Base-by-base conservation (phyloP, 2,888 invertebrate species). In the Brenthis hecate region DNA sequence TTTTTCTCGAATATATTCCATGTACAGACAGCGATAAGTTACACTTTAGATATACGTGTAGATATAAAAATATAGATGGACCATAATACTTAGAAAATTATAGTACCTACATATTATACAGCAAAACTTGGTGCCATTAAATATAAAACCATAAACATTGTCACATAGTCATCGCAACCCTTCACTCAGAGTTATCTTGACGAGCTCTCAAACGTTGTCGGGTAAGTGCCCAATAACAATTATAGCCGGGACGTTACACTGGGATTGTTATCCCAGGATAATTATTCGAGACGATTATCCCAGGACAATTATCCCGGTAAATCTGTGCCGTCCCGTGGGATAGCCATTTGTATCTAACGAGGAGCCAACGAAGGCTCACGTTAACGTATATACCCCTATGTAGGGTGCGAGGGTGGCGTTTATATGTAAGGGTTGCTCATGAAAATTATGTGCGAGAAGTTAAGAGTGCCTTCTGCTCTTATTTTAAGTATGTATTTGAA, bases 331-430 rank as follows among this genome's bases (percentile, higher is more conserved):
- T 70, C 72, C 73, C 72, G 64, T 69, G 73, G 70, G 70, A 62
- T 66, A 60, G 64, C 73, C 65, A 71, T 73, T 73, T 70, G 69
- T 70, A 80, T 78, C 85, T 88, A 86, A 88, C 89, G 89, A 87
- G 83, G 83, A 86, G 87, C 78, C 81, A 86, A 84, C 81, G 78
- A 73, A 74, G 73, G 75, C 68, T 74, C 70, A 76, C 76, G 77
- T 76, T 77, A 78, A 78, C 77, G 78, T 75, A 76, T 75, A 76
- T 74, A 77, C 74, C 48, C 32, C 28, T 58, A 60, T 60, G 75
- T 76, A 76, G 71, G 73, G 74, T 74, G 65, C 62, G 68, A 76
- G 71, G 73, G 50, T n/a, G 66, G 60, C n/a, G 50, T 50, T 23
- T 32, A n/a, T 51, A n/a, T 63, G 16, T 57, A 56, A 13, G 36